Percentiles rank a stretch among this genome's conserved stretches.
phyloP scores from a whole-genome alignment of 2,797 vertebrate genomes.

The Salarias fasciatus region DNA sequence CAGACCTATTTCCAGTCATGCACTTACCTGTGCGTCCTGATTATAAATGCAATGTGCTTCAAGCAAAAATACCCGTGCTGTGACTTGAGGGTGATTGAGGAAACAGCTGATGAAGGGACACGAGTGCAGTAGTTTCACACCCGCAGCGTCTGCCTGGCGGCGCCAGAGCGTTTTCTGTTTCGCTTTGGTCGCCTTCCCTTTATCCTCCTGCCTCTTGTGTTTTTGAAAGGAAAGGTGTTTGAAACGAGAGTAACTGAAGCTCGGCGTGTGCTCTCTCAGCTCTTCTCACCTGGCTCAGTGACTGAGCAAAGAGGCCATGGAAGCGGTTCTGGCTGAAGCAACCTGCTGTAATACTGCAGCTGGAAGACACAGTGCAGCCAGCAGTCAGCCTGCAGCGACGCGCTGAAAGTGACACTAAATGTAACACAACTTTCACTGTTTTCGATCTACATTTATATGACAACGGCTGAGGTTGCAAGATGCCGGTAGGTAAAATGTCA shows the following conservation, averaged over 20 bases:
- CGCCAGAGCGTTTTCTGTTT: background rate
- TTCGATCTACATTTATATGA: no score
- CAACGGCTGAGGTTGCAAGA: no score
- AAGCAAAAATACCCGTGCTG: background rate
- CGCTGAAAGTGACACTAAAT: background rate
- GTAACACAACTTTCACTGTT: no score
- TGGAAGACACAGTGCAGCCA: background rate
- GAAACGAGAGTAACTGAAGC: constrained; percentile 4
- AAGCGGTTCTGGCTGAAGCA: background rate
- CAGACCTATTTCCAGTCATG: background rate
- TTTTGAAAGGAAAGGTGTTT: background rate
- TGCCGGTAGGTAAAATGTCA: no score
- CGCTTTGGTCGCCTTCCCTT: background rate
- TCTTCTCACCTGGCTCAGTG: background rate
- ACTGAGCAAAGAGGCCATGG: background rate
- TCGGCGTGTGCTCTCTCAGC: background rate
- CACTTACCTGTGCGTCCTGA: background rate
- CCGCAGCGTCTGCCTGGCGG: background rate
- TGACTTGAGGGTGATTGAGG: background rate
- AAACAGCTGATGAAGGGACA: background rate
- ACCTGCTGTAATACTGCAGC: background rate
- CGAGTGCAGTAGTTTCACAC: background rate
- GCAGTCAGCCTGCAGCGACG: no score
- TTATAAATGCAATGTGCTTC: background rate
- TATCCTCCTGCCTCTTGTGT: background rate